A percentile compares a stretch with the other conserved stretches of the same genome.
Evolutionary conservation across 2,113 vertebrate genomes (phyloP).

Genomic region (Todiramphus chloris): DNA sequence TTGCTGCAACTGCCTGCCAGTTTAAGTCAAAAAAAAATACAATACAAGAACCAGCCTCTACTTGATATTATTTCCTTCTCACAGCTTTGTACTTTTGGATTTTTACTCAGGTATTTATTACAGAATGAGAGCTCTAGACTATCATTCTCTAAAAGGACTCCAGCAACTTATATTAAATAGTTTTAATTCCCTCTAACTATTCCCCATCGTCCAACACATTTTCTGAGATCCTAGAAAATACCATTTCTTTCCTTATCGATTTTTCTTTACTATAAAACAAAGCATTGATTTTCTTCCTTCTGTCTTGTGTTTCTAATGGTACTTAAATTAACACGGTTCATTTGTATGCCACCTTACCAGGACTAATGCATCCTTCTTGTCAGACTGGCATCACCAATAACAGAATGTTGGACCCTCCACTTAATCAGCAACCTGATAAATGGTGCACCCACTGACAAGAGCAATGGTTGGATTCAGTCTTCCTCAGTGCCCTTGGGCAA

Average conservation of each 20-base stretch:
- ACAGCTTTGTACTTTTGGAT: background rate
- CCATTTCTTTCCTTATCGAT: conserved; percentile 59
- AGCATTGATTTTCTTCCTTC: conserved; percentile 60
- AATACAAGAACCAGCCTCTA: background rate
- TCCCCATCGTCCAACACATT: background rate
- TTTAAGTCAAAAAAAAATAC: background rate
- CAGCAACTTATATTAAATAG: conserved; percentile 39
- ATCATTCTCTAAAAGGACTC: background rate
- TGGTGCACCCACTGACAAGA: background rate
- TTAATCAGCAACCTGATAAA: conserved; percentile 45
- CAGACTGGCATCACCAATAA: conserved; percentile 27
- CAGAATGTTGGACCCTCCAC: background rate
- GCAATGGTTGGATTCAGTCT: background rate
- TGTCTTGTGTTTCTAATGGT: conserved; percentile 48
- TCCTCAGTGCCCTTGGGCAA: conserved; percentile 7
- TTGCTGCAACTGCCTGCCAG: background rate
- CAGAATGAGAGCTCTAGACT: background rate
- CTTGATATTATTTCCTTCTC: background rate
- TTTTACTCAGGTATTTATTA: conserved; percentile 10
- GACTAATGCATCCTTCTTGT: conserved; percentile 39
- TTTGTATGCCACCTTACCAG: conserved; percentile 56
- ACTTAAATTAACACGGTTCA: conserved; percentile 42
- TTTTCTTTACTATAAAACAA: conserved; percentile 61
- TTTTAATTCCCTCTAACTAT: conserved; percentile 50
- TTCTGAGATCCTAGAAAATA: conserved; percentile 41